phyloP scores from a whole-genome alignment of 2,797 vertebrate genomes.

The Knipowitschia caucasica region DNA sequence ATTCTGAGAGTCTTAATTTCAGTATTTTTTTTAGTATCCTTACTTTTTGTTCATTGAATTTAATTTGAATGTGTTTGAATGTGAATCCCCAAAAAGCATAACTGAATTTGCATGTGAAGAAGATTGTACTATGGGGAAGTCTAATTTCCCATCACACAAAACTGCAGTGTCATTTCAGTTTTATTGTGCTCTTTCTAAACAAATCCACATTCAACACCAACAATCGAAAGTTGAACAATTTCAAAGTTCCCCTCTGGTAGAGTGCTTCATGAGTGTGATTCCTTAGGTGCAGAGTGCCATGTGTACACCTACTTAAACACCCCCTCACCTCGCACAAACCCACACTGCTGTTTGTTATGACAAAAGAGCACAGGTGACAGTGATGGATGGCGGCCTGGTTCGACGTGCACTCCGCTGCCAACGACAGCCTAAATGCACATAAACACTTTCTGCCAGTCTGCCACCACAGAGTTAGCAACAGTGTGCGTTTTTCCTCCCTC shows the following conservation, averaged over 20 bases:
- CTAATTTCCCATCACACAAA: background rate
- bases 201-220: background rate
- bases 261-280: background rate
- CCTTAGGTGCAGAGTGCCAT: constrained; percentile 19
- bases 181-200: background rate
- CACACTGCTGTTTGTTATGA: constrained; percentile 28
- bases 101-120: no score
- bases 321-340: constrained; percentile 28
- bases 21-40: no score
- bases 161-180: background rate
- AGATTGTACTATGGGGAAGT: no score
- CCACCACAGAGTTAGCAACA: constrained; percentile 76
- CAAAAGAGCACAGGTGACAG: constrained; percentile 71
- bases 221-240: background rate
- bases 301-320: constrained; percentile 28
- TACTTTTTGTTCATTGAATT: no score
- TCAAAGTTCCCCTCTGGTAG: background rate
- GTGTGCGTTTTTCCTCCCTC: constrained; percentile 70
- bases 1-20: no score
- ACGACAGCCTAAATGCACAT: constrained; percentile 67
- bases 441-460: constrained; percentile 73
- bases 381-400: constrained; percentile 83
- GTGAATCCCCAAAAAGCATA: no score
- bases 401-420: constrained; percentile 76
- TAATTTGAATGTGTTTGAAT: no score